Evolutionary conservation across 1,140 invertebrate species (phyloP), one percentile per base, ranked within the genome.

Genomic region (Drosophila guanche): DNA sequence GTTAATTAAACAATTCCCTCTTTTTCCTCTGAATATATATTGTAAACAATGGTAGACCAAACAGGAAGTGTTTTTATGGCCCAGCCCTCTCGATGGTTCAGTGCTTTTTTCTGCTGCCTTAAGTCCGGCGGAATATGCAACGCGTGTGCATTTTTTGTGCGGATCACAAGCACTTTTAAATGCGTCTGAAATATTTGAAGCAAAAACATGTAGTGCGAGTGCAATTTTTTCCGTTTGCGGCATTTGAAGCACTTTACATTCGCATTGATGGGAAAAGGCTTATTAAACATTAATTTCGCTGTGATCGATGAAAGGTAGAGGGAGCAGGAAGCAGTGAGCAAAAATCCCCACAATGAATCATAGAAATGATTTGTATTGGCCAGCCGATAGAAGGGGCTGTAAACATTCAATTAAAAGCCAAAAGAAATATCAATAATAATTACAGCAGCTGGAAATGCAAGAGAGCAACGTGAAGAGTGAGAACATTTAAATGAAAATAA

Each of bases 1-100:
- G 53, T 86, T 88, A 76, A 86, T 86, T 86, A 86, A 86, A 86
- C 83, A 86, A 86, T 81, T 55, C 80, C 76, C 51, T 62, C 50
- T 37, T 37, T 33, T 61, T 40, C 56, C 4, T 22, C 53, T 20
- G 16, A 20, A 20, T 20, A 20, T 20, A 20, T 20, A 20, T 1
- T 42, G 62, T 54, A 51, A 40, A 73, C 71, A 70, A 63, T 60
- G 56, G 37, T 37, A 52, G 54, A 25, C 46, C 6, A n/a, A 20
- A n/a, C 27, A 23, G 65, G 54, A 58, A 59, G 40, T 59, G 25
- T 45, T 69, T 58, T 58, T 58, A 6, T 40, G 53, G 25, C 29
- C 40, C 45, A 57, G 16, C 14, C 45, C 65, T 37, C 65, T 27
- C 54, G 53, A 55, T 68, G 69, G 74, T 55, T 45, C 46, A 27